A percentile compares a stretch with the other conserved stretches of the same genome.
phyloP scores from a whole-genome alignment of 2,113 vertebrate species.

The Hyaena hyaena region DNA sequence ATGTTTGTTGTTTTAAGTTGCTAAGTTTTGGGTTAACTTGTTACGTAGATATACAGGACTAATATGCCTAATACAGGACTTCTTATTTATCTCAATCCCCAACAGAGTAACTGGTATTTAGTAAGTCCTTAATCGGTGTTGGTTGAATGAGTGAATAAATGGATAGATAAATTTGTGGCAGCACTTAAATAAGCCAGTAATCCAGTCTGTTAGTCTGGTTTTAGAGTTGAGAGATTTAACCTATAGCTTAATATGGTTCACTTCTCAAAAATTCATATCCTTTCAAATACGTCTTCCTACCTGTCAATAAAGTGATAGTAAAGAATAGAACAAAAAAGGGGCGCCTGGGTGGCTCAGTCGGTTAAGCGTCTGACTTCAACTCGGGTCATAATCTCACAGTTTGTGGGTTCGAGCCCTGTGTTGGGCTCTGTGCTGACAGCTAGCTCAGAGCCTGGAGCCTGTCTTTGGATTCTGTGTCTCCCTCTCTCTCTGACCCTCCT shows the following conservation, averaged over 20 bases:
- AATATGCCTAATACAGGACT: background rate
- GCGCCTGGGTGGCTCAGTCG: too few relatives aligned
- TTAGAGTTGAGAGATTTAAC: background rate
- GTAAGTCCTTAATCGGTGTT: background rate
- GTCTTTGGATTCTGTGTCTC: too few relatives aligned
- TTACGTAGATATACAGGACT: background rate
- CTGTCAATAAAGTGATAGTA: background rate
- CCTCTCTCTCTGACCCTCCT: too few relatives aligned
- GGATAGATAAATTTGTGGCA: background rate
- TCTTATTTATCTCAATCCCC: background rate
- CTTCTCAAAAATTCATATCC: background rate
- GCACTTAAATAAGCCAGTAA: background rate
- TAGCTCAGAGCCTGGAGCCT: too few relatives aligned
- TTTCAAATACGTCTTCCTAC: background rate
- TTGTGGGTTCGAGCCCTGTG: too few relatives aligned
- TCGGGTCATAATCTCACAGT: too few relatives aligned
- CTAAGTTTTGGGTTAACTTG: background rate
- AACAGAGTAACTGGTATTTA: background rate
- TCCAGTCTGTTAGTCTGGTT: background rate
- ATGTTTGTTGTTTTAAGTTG: constrained; percentile 10
- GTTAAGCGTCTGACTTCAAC: too few relatives aligned
- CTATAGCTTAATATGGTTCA: constrained; percentile 1
- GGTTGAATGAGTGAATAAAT: background rate
- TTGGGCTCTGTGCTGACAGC: too few relatives aligned
- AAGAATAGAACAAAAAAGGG: background rate